phyloP scores from a whole-genome alignment of 2,888 invertebrate species.

The Branchinecta sandiegonensis region DNA sequence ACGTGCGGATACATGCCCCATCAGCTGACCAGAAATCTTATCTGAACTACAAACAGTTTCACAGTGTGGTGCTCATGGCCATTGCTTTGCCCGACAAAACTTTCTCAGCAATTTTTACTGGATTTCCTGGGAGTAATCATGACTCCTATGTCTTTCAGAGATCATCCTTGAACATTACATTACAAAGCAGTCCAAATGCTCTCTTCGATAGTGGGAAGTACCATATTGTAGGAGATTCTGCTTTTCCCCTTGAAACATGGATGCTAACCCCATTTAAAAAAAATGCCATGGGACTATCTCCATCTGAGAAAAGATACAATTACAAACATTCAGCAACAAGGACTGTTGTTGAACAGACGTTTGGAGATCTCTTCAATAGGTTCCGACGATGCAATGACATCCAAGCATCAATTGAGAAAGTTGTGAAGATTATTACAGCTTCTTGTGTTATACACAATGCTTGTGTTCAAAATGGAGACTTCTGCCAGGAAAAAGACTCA shows the following conservation, averaged over 20 bases:
- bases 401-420: neutral
- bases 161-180: neutral
- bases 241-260: neutral
- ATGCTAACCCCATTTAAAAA: slow-evolving; percentile 3
- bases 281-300: no score
- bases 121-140: neutral
- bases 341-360: neutral
- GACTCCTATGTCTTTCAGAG: neutral
- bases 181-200: neutral
- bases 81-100: slow-evolving; percentile 3
- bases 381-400: no score
- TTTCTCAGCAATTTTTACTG: neutral
- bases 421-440: neutral
- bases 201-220: neutral
- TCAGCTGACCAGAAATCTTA: neutral
- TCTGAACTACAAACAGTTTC: no score
- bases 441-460: neutral
- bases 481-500: no score
- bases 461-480: slow-evolving; percentile 8
- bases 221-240: neutral
- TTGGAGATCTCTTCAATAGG: neutral
- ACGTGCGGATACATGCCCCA: no score
- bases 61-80: no score
- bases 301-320: neutral
- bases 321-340: neutral